Percentiles rank a stretch among this genome's conserved stretches.
phyloP scores from a whole-genome alignment of 2,113 vertebrate species.

The Mormoops blainvillei region DNA sequence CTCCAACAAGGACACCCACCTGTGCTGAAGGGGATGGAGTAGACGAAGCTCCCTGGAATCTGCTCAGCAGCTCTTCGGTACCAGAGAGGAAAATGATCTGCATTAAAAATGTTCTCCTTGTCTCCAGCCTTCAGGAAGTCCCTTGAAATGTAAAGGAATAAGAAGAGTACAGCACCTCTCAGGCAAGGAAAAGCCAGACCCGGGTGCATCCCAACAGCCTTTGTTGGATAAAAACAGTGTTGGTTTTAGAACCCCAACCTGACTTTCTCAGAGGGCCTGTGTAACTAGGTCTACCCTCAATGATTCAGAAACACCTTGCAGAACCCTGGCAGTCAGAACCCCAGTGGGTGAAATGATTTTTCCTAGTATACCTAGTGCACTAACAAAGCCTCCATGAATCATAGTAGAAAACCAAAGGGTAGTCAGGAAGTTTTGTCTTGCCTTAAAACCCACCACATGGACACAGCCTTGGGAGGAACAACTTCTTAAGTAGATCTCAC shows the following conservation, averaged over 20 bases:
- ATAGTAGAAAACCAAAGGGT: not conserved
- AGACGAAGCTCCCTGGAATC: constrained; percentile 96
- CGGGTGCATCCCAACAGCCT: rapidly evolving
- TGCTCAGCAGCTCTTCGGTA: constrained; percentile 98
- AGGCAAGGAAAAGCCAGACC: not conserved
- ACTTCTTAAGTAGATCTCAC: not conserved
- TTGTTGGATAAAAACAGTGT: not conserved
- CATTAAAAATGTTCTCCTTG: constrained; percentile 97
- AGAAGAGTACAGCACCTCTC: not conserved
- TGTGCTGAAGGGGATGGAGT: constrained; percentile 94
- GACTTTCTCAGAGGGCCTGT: not conserved
- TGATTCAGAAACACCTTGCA: not conserved
- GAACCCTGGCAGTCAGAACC: not conserved
- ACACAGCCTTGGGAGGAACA: not conserved
- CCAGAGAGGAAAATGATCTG: constrained; percentile 98
- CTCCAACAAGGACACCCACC: constrained; percentile 78
- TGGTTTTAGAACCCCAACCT: not conserved
- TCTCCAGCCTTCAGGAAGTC: constrained; percentile 97
- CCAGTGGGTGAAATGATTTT: not conserved
- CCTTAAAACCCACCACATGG: not conserved
- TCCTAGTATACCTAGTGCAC: not conserved
- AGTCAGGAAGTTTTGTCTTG: not conserved
- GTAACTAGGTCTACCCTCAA: not conserved
- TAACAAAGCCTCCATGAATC: not conserved
- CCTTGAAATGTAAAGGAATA: constrained; percentile 86